Conservation (phyloP, 2,113 vertebrate species). For the Todiramphus chloris region DNA sequence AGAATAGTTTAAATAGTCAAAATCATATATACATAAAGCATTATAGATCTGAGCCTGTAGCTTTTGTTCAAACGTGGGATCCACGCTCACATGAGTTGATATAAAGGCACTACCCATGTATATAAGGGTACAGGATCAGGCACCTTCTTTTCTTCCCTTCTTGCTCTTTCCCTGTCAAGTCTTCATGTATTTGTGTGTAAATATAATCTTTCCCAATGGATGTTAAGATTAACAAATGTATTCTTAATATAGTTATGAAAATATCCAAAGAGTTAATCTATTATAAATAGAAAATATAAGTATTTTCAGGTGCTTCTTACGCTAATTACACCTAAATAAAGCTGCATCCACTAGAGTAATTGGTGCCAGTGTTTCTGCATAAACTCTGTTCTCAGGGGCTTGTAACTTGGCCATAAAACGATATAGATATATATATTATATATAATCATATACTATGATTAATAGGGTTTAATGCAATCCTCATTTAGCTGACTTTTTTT, state of each 20-base stretch:
- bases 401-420: conserved; percentile 45
- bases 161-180: background rate
- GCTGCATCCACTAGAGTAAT: background rate
- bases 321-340: conserved; percentile 32
- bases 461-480: conserved; percentile 52
- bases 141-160: conserved; percentile 3
- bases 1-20: conserved; percentile 50
- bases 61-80: background rate
- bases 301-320: conserved; percentile 40
- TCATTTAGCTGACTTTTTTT: conserved; percentile 26
- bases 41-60: background rate
- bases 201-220: conserved; percentile 17
- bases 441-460: background rate
- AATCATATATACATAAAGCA: background rate
- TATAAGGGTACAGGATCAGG: conserved; percentile 4
- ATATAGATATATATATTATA: background rate
- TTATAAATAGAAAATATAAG: conserved; percentile 50
- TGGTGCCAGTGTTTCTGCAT: conserved; percentile 55
- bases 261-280: conserved; percentile 57
- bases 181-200: conserved; percentile 41
- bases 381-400: conserved; percentile 69
- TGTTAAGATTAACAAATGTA: conserved; percentile 48
- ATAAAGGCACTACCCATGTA: conserved; percentile 21
- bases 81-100: background rate
- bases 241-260: conserved; percentile 39